A percentile compares a stretch with the other conserved stretches of the same genome.
Evolutionary conservation across 2,797 vertebrate genomes (phyloP).

Genomic region (Chromis chromis): DNA sequence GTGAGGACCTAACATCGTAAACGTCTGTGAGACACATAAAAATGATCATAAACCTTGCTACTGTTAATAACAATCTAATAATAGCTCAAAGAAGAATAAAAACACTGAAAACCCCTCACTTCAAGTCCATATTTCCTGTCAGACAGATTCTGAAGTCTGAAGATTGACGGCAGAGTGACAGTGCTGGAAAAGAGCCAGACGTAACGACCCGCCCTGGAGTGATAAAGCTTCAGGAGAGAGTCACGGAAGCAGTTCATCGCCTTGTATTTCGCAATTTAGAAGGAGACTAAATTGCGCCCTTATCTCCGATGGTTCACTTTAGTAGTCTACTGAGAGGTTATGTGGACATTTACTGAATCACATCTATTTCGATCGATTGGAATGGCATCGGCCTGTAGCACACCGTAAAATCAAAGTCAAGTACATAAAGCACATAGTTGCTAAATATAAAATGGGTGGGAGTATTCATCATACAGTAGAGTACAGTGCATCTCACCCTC

Average conservation of each 20-base stretch:
- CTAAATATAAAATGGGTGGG: background rate
- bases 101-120: conserved; percentile 30
- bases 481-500: background rate
- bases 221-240: conserved; percentile 48
- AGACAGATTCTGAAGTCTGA: conserved; percentile 36
- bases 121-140: conserved; percentile 22
- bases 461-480: conserved; percentile 17
- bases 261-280: conserved; percentile 47
- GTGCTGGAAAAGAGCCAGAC: conserved; percentile 40
- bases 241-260: conserved; percentile 37
- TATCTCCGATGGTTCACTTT: conserved; percentile 35
- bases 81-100: conserved; percentile 16
- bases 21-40: conserved; percentile 15
- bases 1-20: conserved; percentile 17
- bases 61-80: conserved; percentile 24
- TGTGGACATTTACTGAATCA: conserved; percentile 24
- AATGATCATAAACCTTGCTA: conserved; percentile 7
- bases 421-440: background rate
- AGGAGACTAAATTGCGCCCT: conserved; percentile 42
- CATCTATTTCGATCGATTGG: background rate
- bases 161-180: conserved; percentile 43
- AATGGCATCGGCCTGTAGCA: background rate
- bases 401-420: background rate
- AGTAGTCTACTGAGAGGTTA: conserved; percentile 33
- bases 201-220: conserved; percentile 30